Evolutionary conservation across 37 sponge, comb jelly and placozoan species (phyloP), one percentile per base, ranked within the genome.

Genomic region (Trichoplax adhaerens): DNA sequence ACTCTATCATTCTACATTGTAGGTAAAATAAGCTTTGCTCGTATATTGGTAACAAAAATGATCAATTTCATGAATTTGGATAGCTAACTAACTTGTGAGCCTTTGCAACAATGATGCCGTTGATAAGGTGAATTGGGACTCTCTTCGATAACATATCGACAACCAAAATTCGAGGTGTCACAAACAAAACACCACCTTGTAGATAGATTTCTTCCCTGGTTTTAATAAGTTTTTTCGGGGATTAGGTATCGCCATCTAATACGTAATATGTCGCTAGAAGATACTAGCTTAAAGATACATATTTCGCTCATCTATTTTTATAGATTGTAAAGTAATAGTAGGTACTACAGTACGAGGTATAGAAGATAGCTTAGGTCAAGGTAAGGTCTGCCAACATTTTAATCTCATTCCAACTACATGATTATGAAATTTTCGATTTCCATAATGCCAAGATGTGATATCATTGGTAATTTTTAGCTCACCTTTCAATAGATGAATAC

Each of bases 131-230:
- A 49, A 48, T 59, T 2, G 80, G 80, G 5, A 79, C 8, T 65
- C 64, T 68, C 74, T 85, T 78, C 57, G 71, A 70, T 52, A 96
- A 77, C 60, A 96, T 56, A 75, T 96, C 99, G 58, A 96, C 84
- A 48, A 96, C 90, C 46, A 96, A 72, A 51, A 96, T 96, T 0
- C 89, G 82, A 10, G 87, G 86, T 5, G 99, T 88, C n/a, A 96
- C 75, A 70, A 91, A 96, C 73, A 92, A 66, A 56, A 91, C 93
- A 5, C 99, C 99, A 1, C 99, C 99, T 54, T 78, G 52, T 69
- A 91, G 65, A 75, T 96, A 96, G 7, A 88, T 65, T 6, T 70
- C 62, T 72, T 84, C 86, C 58, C 99, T 87, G 68, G 29, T 29
- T 29, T 29, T 29, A 29, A 29, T 29, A 29, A 29, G 29, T 29